Conservation (phyloP, 2,113 vertebrate species). For the Hippoglossus stenolepis region DNA sequence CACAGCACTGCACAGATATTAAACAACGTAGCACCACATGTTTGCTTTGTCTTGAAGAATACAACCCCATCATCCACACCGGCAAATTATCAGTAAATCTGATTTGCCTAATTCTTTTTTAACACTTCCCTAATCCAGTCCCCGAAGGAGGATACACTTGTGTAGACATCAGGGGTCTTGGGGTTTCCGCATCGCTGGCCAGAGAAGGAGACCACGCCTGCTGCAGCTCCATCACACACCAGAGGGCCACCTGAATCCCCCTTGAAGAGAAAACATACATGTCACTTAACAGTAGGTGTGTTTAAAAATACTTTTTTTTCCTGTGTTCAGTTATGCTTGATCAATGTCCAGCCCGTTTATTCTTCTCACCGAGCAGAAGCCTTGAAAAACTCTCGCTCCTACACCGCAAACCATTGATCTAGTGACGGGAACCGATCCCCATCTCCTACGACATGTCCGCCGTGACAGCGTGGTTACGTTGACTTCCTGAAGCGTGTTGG, state of each 20-base stretch:
- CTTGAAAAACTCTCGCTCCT: conserved; percentile 4
- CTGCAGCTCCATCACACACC: conserved; percentile 81
- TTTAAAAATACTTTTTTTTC: not conserved
- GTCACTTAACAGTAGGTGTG: not conserved
- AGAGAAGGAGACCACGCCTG: conserved; percentile 87
- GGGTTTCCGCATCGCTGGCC: conserved; percentile 59
- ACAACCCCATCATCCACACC: not conserved
- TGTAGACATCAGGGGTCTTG: conserved; percentile 78
- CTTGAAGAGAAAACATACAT: conserved; percentile 66
- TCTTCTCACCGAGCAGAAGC: conserved; percentile 73
- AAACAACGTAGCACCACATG: not conserved
- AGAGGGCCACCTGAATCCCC: conserved; percentile 91
- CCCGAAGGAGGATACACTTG: conserved; percentile 53
- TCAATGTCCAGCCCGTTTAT: too few species aligned
- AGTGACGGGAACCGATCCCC: conserved; percentile 28
- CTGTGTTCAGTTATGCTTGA: not conserved
- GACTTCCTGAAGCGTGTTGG: conserved; percentile 69
- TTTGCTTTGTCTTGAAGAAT: not conserved
- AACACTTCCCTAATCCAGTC: conserved; percentile 61
- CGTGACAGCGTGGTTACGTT: conserved; percentile 59
- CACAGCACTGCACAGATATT: not conserved
- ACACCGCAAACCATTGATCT: conserved; percentile 66
- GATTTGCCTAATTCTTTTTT: conserved; percentile 26
- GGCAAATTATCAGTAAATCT: not conserved
- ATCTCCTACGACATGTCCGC: conserved; percentile 42